phyloP scores from a whole-genome alignment of 2,888 invertebrate genomes.

The Mesopsocus fuscifrons region DNA sequence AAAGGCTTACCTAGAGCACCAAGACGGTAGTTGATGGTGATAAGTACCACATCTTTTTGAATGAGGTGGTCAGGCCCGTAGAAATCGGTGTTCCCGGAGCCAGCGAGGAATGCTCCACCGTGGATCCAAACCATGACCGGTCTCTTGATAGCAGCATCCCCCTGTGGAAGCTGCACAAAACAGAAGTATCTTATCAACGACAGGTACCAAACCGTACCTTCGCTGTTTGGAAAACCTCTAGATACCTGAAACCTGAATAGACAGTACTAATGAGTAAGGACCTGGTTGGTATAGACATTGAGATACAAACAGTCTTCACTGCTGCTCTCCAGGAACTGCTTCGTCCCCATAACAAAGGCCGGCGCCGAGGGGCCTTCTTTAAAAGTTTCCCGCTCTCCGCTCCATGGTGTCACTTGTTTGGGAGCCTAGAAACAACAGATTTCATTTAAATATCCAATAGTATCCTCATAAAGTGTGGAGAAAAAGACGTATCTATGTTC shows the following conservation, averaged over 20 bases:
- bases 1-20: too few species aligned
- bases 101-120: constrained; percentile 13
- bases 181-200: too few species aligned
- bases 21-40: constrained; percentile 14
- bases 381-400: constrained; percentile 30
- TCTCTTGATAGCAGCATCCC: too few species aligned
- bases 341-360: not conserved
- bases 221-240: too few species aligned
- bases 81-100: constrained; percentile 12
- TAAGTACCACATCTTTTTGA: constrained; percentile 12
- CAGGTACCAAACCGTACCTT: too few species aligned
- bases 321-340: constrained; percentile 19
- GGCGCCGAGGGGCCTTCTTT: constrained; percentile 19
- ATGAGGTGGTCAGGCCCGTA: constrained; percentile 14
- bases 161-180: too few species aligned
- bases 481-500: too few species aligned
- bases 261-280: too few species aligned
- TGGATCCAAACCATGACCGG: constrained; percentile 15
- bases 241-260: too few species aligned
- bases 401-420: constrained; percentile 25
- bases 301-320: constrained; percentile 53
- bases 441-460: too few species aligned
- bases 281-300: constrained; percentile 48
- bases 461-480: too few species aligned
- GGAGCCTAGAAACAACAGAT: constrained; percentile 26